Evolutionary conservation across 1,140 invertebrate genomes (phyloP).

Genomic region (Drusus annulatus): DNA sequence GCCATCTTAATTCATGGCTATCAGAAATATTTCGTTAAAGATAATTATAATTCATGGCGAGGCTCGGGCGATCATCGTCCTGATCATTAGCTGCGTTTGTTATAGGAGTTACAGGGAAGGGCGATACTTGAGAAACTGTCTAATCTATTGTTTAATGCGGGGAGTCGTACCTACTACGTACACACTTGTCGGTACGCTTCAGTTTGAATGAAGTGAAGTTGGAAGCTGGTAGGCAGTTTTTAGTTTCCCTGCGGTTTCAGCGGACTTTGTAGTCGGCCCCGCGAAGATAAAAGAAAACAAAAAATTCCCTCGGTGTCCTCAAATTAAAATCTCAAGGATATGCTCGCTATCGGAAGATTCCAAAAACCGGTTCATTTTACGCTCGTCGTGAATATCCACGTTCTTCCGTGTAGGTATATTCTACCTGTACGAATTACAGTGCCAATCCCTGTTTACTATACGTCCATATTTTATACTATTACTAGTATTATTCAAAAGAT

Average conservation of each 20-base stretch:
- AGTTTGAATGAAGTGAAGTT: no score
- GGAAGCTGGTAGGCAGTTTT: neutral
- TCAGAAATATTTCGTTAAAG: conserved; percentile 25
- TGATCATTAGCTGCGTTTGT: conserved; percentile 7
- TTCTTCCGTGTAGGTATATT: conserved; percentile 7
- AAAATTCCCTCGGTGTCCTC: conserved; percentile 27
- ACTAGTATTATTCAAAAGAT: no score
- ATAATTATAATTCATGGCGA: conserved; percentile 24
- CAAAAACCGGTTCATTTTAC: conserved; percentile 26
- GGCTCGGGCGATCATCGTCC: neutral
- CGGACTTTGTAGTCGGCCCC: neutral
- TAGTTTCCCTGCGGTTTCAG: neutral
- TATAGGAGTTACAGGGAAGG: neutral
- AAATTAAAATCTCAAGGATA: conserved; percentile 41
- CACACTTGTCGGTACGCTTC: no score
- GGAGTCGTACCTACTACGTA: no score
- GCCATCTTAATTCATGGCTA: conserved; percentile 23
- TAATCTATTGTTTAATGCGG: no score
- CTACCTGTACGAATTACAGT: neutral
- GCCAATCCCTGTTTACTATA: no score
- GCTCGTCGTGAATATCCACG: neutral
- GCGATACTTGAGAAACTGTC: no score
- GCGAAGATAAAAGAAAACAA: conserved; percentile 15
- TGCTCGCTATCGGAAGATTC: conserved; percentile 19
- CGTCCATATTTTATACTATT: no score